These are phyloP conservation scores for Listronotus oregonensis DNA, from an alignment of 1,140 invertebrate species.

Conservation along the genomic window DNA sequence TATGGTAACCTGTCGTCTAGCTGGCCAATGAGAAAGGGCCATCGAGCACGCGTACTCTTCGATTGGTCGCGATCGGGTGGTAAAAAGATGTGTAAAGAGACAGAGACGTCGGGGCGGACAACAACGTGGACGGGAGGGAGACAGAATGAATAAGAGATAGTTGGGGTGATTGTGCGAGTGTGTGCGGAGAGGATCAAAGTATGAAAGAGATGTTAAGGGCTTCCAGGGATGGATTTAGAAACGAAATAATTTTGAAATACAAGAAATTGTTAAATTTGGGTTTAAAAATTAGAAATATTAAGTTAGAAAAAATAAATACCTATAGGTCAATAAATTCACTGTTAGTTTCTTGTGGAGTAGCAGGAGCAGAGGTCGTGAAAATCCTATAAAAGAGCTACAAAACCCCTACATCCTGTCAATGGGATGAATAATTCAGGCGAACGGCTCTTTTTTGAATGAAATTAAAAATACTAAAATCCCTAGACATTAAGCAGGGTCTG, in stretches of 20 bases:
- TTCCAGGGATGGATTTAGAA: slow-evolving; percentile 5
- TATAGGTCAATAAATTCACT: not conserved
- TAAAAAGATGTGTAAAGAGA: not conserved
- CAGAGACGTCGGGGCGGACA: slow-evolving; percentile 3
- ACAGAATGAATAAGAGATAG: slow-evolving; percentile 13
- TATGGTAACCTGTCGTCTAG: slow-evolving; percentile 11
- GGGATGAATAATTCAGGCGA: too few relatives aligned
- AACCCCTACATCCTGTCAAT: too few relatives aligned
- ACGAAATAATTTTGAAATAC: too few relatives aligned
- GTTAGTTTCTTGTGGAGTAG: too few relatives aligned
- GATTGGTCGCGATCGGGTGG: slow-evolving; percentile 9
- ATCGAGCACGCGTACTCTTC: slow-evolving; percentile 16
- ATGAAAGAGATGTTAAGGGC: not conserved
- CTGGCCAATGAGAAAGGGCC: slow-evolving; percentile 9
- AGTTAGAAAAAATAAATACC: too few relatives aligned
- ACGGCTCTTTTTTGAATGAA: too few relatives aligned
- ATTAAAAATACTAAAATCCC: too few relatives aligned
- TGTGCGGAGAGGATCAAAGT: slow-evolving; percentile 10
- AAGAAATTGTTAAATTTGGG: too few relatives aligned
- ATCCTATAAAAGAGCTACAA: too few relatives aligned
- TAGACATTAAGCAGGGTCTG: too few relatives aligned
- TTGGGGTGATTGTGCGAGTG: slow-evolving; percentile 9
- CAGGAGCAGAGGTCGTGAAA: too few relatives aligned
- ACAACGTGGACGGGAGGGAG: slow-evolving; percentile 7
- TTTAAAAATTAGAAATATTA: too few relatives aligned